phyloP scores from a whole-genome alignment of 2,797 vertebrate species.

The Urocyon cinereoargenteus region DNA sequence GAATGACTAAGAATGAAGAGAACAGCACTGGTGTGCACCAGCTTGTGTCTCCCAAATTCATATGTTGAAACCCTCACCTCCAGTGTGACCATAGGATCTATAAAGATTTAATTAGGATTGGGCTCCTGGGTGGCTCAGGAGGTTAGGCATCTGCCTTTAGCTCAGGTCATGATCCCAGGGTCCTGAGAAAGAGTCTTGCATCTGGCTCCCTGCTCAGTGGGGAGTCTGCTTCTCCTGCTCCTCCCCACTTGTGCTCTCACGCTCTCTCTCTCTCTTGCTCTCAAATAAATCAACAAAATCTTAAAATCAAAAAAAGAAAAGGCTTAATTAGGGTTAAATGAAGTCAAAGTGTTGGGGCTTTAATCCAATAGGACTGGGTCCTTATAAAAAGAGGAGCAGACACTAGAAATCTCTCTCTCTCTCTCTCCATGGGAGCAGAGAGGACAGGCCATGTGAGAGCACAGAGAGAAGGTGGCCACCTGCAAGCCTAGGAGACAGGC shows the following conservation, averaged over 20 bases:
- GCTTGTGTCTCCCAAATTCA: neutral
- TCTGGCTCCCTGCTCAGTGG: too few species aligned
- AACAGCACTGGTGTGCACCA: neutral
- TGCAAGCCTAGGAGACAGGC: neutral
- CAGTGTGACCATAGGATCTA: neutral
- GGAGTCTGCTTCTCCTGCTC: too few species aligned
- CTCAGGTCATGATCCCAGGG: too few species aligned
- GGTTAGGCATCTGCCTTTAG: too few species aligned
- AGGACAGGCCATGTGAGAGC: neutral
- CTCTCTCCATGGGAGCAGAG: too few species aligned
- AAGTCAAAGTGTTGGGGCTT: neutral
- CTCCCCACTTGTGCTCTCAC: too few species aligned
- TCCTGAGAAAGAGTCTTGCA: too few species aligned
- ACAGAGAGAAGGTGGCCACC: neutral
- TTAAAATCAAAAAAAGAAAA: too few species aligned
- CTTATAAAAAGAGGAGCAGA: neutral
- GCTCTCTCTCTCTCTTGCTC: too few species aligned
- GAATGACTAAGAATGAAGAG: neutral
- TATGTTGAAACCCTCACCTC: neutral
- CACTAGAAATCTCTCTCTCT: neutral
- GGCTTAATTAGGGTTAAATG: neutral
- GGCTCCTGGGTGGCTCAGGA: too few species aligned
- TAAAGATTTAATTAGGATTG: neutral
- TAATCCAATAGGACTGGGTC: neutral
- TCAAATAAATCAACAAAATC: too few species aligned